Base-by-base conservation (phyloP, 2,888 invertebrate genomes). In the Tholera decimalis region DNA sequence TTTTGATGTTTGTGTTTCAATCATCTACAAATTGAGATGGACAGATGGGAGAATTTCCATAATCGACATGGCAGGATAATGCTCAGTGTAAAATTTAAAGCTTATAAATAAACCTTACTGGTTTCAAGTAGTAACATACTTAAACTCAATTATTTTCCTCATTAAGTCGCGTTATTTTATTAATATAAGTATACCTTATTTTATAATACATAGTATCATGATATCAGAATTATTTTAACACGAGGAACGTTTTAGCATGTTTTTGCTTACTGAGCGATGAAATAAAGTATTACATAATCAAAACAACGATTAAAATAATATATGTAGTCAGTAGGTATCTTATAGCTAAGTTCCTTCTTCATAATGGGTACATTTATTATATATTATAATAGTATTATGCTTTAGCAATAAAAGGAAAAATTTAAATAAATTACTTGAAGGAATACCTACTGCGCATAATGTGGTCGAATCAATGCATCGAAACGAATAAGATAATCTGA, bases 131-230 rank as follows among this genome's bases (percentile, higher is more conserved):
- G n/a, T 37, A 30, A 39, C n/a, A n/a, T 18, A 55, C 1, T 22
- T n/a, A 9, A 22, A 33, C 20, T 51, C 20, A 43, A 51, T 18
- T 18, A 35, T 74, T 71, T 71, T 50, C 68, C 71, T 59, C 18
- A 59, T 51, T 44, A 57, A 11, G 8, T 58, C 6, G 8, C 6
- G n/a, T 33, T 51, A 43, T 30, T n/a, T 53, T 43, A 39, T 18
- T 44, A 37, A 20, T 15, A 20, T 18, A 13, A 33, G 0, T 1
- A 44, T 20, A 13, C 8, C 18, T 6, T 11, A 54, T 37, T 41
- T 15, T 28, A 44, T 26, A 26, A 26, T 53, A 13, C n/a, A 3
- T 50, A 18, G 2, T 30, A 9, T 47, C 41, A 53, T 74, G 49
- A 58, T 49, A 18, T 39, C 20, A 49, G 39, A 20, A 39, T 58